Conservation (phyloP, 2,888 invertebrate genomes). For the Lasioglossum morio region DNA sequence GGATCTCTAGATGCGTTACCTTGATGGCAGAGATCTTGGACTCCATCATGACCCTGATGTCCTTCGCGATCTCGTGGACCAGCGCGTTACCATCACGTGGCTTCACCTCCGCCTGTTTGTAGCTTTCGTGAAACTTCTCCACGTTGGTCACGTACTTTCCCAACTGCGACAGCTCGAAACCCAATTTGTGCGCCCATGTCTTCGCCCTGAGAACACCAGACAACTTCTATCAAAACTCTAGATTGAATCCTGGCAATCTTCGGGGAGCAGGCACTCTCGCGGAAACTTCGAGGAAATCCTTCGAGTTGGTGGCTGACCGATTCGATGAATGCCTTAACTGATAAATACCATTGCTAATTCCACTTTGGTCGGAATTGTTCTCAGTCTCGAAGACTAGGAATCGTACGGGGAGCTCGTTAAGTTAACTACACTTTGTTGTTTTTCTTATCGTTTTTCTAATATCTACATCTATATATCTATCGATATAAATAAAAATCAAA, state of each 20-base stretch:
- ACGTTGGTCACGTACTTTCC: constrained; percentile 93
- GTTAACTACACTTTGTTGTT: not conserved
- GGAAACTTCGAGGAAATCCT: not conserved
- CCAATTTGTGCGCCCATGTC: constrained; percentile 93
- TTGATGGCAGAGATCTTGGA: constrained; percentile 94
- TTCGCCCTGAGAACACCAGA: constrained; percentile 87
- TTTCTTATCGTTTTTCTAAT: not conserved
- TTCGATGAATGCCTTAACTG: not conserved
- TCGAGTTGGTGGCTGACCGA: not conserved
- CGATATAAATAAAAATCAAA: too few relatives aligned
- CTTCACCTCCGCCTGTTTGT: constrained; percentile 91
- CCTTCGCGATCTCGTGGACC: constrained; percentile 93
- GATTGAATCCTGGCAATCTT: not conserved
- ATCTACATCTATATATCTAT: too few relatives aligned
- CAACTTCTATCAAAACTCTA: not conserved
- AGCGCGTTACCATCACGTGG: constrained; percentile 91
- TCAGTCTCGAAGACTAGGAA: not conserved
- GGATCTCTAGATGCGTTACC: constrained; percentile 83
- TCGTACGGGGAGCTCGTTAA: not conserved
- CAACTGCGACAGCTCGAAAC: constrained; percentile 92
- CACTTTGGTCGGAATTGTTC: not conserved
- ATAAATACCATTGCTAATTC: not conserved
- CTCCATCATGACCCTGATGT: constrained; percentile 95
- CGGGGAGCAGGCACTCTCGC: not conserved
- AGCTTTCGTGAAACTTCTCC: constrained; percentile 93